Evolutionary conservation across 2,113 vertebrate genomes (phyloP).

Genomic region (Cnemophilus loriae): DNA sequence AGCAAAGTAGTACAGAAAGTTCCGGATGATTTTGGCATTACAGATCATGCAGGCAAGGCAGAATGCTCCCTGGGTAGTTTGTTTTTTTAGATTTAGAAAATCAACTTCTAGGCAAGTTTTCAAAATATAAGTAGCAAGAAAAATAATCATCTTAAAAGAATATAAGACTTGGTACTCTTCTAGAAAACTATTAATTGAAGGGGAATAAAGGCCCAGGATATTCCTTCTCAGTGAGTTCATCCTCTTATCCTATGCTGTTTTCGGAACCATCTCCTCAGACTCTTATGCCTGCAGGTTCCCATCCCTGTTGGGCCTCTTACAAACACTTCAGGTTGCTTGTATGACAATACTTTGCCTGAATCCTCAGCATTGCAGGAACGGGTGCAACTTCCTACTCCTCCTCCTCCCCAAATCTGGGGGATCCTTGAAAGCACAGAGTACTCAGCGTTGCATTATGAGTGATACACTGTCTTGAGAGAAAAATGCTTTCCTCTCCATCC

Average conservation of each 20-base stretch:
- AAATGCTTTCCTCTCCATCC: background rate
- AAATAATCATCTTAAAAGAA: background rate
- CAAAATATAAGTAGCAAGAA: background rate
- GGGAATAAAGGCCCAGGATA: background rate
- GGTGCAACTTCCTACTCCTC: background rate
- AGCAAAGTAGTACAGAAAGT: background rate
- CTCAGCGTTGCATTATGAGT: background rate
- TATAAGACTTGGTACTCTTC: background rate
- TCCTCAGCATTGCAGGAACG: fast-evolving
- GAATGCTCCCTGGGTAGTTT: background rate
- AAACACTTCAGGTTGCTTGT: background rate
- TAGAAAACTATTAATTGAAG: background rate
- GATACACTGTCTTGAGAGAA: background rate
- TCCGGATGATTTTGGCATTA: background rate
- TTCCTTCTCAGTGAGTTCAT: background rate
- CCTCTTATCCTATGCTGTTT: background rate
- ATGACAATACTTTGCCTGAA: background rate
- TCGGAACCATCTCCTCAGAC: background rate
- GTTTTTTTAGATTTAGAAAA: background rate
- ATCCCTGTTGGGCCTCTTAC: background rate
- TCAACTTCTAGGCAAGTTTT: background rate
- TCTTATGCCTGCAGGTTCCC: background rate
- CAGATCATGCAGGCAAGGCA: background rate
- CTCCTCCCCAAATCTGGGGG: fast-evolving
- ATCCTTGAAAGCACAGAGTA: background rate